Conservation (phyloP, 2,113 vertebrate species). For the Mastomys natalensis region DNA sequence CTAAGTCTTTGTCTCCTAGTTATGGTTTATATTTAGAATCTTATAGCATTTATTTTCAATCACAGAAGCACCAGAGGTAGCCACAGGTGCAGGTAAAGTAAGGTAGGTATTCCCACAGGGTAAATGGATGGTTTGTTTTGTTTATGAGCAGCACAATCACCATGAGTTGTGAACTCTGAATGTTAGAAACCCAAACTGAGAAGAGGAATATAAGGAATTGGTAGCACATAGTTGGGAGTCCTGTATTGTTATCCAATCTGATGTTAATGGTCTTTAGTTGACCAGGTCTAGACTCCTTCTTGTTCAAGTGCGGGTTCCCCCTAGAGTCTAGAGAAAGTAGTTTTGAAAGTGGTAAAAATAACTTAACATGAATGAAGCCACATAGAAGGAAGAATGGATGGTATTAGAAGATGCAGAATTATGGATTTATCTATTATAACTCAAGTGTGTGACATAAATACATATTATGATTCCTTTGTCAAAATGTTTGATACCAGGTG, state of each 20-base stretch:
- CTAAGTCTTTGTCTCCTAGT: background rate
- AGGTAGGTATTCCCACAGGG: background rate
- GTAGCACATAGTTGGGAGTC: background rate
- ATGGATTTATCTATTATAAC: background rate
- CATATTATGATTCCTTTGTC: background rate
- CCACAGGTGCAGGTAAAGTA: background rate
- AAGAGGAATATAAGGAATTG: background rate
- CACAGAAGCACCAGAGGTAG: background rate
- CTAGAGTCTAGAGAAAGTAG: background rate
- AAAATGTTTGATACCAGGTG: background rate
- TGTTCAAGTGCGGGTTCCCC: background rate
- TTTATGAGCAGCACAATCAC: background rate
- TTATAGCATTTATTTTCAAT: background rate
- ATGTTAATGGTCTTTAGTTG: background rate
- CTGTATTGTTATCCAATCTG: background rate
- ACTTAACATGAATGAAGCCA: constrained; percentile 34
- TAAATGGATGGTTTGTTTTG: background rate
- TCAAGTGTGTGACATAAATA: constrained; percentile 58
- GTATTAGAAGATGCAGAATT: constrained; percentile 3
- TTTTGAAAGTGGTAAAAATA: constrained; percentile 1
- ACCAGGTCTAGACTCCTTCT: background rate
- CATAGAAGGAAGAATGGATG: constrained; percentile 8
- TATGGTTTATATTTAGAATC: background rate
- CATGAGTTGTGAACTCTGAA: background rate
- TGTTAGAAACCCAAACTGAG: background rate